Evolutionary conservation across 2,113 vertebrate genomes (phyloP).

Genomic region (Daphoenositta chrysoptera): DNA sequence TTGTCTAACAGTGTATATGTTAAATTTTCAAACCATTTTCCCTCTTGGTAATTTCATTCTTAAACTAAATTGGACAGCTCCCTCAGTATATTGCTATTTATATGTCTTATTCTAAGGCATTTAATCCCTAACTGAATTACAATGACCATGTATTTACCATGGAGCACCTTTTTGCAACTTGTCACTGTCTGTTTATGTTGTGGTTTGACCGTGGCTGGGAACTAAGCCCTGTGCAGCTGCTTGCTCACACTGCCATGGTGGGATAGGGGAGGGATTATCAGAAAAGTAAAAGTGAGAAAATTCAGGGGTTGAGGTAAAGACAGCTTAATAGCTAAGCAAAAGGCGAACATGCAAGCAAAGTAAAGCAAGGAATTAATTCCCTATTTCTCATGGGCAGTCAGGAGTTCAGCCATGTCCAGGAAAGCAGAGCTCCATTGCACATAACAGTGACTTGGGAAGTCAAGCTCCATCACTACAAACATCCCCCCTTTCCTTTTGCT

Average conservation of each 20-base stretch:
- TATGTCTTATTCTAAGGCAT: neutral
- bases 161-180: neutral
- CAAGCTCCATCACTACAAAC: neutral
- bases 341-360: neutral
- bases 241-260: neutral
- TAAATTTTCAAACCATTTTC: neutral
- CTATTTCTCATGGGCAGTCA: neutral
- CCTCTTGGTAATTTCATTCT: neutral
- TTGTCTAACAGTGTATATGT: neutral
- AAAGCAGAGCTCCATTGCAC: fast-evolving
- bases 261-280: neutral
- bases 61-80: neutral
- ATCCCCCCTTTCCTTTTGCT: fast-evolving
- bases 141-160: neutral
- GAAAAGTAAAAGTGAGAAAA: neutral
- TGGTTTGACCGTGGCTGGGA: neutral
- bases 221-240: neutral
- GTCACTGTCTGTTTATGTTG: neutral
- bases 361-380: neutral
- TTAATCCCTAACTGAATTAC: neutral
- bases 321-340: neutral
- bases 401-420: neutral
- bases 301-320: neutral
- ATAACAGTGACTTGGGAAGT: neutral
- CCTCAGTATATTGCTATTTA: neutral